These are phyloP conservation scores for Hippocampus zosterae DNA, from an alignment of 2,113 vertebrate genomes.

Conservation along the genomic window DNA sequence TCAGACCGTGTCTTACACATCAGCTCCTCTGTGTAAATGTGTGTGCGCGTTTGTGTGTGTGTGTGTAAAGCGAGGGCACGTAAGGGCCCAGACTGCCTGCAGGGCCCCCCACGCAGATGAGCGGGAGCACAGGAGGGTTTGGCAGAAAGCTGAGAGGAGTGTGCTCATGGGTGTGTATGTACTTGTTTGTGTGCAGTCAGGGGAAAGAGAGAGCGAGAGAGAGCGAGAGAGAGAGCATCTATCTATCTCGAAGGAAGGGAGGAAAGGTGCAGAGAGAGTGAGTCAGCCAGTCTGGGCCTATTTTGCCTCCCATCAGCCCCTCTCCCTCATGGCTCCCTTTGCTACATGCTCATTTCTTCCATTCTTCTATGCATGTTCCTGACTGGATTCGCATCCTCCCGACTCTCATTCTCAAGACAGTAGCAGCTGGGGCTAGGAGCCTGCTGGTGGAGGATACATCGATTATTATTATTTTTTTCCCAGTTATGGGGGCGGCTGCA, in stretches of 20 bases:
- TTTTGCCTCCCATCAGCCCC: constrained; percentile 34
- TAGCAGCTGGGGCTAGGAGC: constrained; percentile 61
- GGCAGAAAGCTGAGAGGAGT: constrained; percentile 49
- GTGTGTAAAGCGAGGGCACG: constrained; percentile 58
- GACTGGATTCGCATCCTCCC: constrained; percentile 1
- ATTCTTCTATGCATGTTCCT: constrained; percentile 20
- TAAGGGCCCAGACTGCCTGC: constrained; percentile 73
- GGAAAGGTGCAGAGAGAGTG: constrained; percentile 42
- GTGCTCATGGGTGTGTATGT: constrained; percentile 37
- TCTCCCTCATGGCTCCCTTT: constrained; percentile 40
- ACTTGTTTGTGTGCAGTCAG: constrained; percentile 31
- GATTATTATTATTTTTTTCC: constrained; percentile 43
- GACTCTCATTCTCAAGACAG: constrained; percentile 63
- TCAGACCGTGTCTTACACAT: constrained; percentile 66
- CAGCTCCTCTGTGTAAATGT: constrained; percentile 45
- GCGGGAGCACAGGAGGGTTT: constrained; percentile 62
- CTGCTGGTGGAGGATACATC: constrained; percentile 63
- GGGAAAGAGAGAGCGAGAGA: constrained; percentile 22
- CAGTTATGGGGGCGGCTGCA: constrained; percentile 62
- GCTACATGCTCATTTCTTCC: constrained; percentile 43
- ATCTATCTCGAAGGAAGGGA: constrained; percentile 39
- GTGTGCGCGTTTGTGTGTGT: constrained; percentile 38
- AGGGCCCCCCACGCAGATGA: constrained; percentile 71
- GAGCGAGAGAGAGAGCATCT: constrained; percentile 9
- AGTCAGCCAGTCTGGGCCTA: constrained; percentile 58